Percentiles rank a stretch among this genome's conserved stretches.
Evolutionary conservation across 2,797 vertebrate species (phyloP).

Genomic region (Arremon brunneinucha): DNA sequence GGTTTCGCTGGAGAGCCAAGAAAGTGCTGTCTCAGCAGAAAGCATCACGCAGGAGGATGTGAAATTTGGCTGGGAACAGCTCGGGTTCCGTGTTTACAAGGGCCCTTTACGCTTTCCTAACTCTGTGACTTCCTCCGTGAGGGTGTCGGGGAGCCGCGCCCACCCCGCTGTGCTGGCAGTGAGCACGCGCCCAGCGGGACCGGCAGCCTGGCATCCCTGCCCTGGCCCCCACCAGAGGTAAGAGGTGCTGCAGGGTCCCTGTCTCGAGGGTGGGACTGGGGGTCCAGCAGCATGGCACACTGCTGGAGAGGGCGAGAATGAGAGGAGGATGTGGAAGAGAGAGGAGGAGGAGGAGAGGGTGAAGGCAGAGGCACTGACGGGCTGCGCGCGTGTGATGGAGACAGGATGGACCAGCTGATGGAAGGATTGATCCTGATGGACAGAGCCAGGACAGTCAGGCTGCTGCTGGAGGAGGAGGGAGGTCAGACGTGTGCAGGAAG

Average conservation of each 20-base stretch:
- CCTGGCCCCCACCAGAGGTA: conserved; percentile 4
- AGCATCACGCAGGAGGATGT: background rate
- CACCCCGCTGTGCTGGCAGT: fast-evolving
- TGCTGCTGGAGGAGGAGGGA: background rate
- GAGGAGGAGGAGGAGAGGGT: background rate
- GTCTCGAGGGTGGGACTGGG: background rate
- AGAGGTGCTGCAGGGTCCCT: background rate
- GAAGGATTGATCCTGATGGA: background rate
- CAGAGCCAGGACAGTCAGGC: background rate
- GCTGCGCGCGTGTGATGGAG: background rate
- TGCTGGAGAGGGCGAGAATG: background rate
- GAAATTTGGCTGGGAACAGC: background rate
- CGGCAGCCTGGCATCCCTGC: background rate
- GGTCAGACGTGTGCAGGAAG: background rate
- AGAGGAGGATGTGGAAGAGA: background rate
- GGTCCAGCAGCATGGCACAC: background rate
- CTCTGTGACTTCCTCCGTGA: background rate
- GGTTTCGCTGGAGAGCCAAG: fast-evolving
- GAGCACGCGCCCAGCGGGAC: background rate
- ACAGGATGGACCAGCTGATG: background rate
- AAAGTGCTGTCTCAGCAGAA: background rate
- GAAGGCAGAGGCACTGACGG: background rate
- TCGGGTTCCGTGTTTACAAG: background rate
- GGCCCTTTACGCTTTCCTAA: background rate
- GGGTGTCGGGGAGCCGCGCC: background rate